Percentiles rank a stretch among this genome's conserved stretches.
These are phyloP conservation scores for Drosophila miranda DNA, from an alignment of 1,140 invertebrate species.

Conservation along the genomic window DNA sequence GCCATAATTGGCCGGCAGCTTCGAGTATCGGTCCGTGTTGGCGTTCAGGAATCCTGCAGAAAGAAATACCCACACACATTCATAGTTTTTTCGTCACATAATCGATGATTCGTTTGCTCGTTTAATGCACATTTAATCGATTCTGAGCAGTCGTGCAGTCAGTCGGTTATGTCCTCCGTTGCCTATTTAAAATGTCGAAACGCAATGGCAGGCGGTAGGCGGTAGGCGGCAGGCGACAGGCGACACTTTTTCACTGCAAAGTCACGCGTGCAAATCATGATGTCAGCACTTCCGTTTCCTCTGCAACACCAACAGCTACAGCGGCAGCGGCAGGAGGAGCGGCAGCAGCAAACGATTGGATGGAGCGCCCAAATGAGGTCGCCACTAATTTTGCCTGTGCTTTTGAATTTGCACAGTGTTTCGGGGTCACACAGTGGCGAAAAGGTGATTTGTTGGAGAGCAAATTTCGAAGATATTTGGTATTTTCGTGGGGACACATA, in stretches of 20 bases:
- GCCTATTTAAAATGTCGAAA: constrained; percentile 65
- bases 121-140: constrained; percentile 65
- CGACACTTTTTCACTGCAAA: constrained; percentile 41
- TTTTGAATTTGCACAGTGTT: constrained; percentile 57
- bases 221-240: constrained; percentile 12
- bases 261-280: constrained; percentile 80
- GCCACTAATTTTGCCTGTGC: constrained; percentile 57
- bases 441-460: neutral
- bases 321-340: neutral
- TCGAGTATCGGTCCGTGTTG: constrained; percentile 91
- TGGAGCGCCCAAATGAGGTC: constrained; percentile 58
- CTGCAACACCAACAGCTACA: constrained; percentile 31
- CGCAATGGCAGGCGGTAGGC: constrained; percentile 18
- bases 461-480: too few species aligned
- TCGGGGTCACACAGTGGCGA: constrained; percentile 7
- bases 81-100: constrained; percentile 39
- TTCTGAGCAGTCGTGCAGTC: constrained; percentile 32
- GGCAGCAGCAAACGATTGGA: constrained; percentile 2
- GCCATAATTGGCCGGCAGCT: constrained; percentile 95
- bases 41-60: constrained; percentile 92
- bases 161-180: constrained; percentile 11
- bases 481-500: too few species aligned
- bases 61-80: neutral
- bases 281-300: constrained; percentile 79
- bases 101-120: constrained; percentile 55